Conservation (phyloP, 2,113 vertebrate species). For the Dipodomys merriami region DNA sequence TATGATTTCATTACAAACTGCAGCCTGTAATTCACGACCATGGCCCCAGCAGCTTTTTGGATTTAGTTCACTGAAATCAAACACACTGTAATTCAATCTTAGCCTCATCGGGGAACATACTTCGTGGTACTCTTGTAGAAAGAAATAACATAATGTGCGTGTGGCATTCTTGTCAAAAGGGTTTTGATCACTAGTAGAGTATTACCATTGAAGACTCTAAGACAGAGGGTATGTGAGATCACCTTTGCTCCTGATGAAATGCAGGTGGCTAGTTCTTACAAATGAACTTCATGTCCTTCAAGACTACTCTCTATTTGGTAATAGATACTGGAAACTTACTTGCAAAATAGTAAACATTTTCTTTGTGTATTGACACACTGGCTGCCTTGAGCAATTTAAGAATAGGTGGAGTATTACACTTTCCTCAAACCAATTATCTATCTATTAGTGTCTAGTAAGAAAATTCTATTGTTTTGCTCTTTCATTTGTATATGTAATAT, state of each 20-base stretch:
- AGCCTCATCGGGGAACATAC: background rate
- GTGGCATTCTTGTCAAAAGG: background rate
- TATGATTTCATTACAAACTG: background rate
- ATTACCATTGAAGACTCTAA: background rate
- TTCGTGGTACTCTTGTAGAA: background rate
- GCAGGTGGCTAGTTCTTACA: background rate
- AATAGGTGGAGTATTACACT: background rate
- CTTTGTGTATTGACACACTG: background rate
- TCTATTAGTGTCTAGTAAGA: background rate
- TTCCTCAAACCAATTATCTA: background rate
- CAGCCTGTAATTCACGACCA: background rate
- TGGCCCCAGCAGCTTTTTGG: background rate
- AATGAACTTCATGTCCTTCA: background rate
- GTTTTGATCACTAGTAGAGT: background rate
- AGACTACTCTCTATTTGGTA: too few relatives aligned
- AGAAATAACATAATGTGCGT: background rate
- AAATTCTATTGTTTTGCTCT: background rate
- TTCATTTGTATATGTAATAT: background rate
- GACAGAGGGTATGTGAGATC: background rate
- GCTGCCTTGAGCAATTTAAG: background rate
- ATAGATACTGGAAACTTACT: background rate
- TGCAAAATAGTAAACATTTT: background rate
- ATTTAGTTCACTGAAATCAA: background rate
- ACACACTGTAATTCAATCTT: background rate
- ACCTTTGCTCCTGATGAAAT: background rate